phyloP scores from a whole-genome alignment of 2,113 vertebrate species.

The Glareola pratincola region DNA sequence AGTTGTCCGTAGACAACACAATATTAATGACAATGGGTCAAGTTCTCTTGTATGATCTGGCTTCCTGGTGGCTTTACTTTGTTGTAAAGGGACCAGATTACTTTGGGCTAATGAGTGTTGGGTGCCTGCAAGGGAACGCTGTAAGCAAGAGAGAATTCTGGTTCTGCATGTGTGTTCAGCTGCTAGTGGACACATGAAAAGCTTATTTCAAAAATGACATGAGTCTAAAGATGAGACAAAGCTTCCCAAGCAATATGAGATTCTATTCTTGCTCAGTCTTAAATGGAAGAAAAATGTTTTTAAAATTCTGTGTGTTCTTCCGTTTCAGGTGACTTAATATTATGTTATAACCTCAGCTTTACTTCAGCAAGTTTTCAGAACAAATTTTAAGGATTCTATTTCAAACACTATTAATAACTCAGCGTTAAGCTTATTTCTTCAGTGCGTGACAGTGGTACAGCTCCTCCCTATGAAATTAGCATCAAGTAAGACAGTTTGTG shows the following conservation, averaged over 20 bases:
- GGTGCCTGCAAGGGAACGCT: background rate
- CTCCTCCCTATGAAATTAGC: background rate
- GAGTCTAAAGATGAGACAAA: background rate
- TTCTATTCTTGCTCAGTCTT: background rate
- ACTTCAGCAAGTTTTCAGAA: background rate
- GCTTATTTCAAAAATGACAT: background rate
- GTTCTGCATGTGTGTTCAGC: fast-evolving
- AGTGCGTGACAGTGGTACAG: background rate
- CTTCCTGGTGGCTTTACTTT: background rate
- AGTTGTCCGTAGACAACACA: background rate
- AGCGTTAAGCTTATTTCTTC: background rate
- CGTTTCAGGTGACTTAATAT: background rate
- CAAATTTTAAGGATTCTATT: background rate
- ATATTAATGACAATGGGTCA: fast-evolving
- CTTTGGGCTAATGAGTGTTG: background rate
- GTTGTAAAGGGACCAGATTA: too few species aligned
- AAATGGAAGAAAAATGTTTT: background rate
- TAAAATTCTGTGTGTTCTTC: background rate
- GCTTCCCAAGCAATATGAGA: background rate
- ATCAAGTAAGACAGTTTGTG: background rate
- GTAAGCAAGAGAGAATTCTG: background rate
- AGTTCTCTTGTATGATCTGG: background rate
- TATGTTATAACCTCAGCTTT: background rate
- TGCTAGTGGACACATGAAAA: background rate
- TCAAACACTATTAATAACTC: background rate